Base-by-base conservation (phyloP, 2,113 vertebrate genomes). In the Eublepharis macularius region DNA sequence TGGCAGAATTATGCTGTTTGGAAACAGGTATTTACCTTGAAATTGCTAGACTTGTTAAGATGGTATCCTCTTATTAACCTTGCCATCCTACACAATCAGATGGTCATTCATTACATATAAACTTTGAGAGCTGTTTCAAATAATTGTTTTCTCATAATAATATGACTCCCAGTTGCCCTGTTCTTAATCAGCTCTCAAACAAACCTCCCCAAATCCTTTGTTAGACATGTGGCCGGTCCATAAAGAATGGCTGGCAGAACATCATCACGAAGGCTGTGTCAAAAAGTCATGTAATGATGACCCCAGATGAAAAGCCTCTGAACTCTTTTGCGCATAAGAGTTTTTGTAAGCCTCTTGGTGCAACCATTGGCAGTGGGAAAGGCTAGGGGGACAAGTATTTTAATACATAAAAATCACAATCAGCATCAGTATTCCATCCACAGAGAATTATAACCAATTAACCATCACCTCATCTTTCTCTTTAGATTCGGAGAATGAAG, bases 11-110 rank as follows among this genome's bases (percentile, higher is more conserved):
- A 9, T 63, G 70, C 78, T 80, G 83, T 43, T 76, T 78, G 51
- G 86, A 89, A 90, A 43, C 88, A 94, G 96, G 96, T 97, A 90
- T 4, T 89, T 85, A 29, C 21, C 54, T 63, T n/a, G 32, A 34
- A 87, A 88, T 49, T 12, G 60, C 51, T 63, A 39, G 13, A 9
- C 57, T 45, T 77, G 5, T 74, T 77, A 49, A 21, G 49, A 51
- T 54, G 75, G 76, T 81, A 81, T 70, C 86, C 29, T 39, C 81
- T 88, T 88, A 85, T 45, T 57, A 76, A 6, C 49, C 85, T 16
- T 49, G 21, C 16, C 39, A 19, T 69, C 19, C 34, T 54, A 13
- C 32, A 21, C 16, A 45, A 45, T 36, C 6, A 39, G 6, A 43
- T 26, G 68, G 16, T 69, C 1, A 26, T 12, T 83, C 11, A n/a